Evolutionary conservation across 2,888 invertebrate genomes (phyloP).

Genomic region (Octodonta nipae): DNA sequence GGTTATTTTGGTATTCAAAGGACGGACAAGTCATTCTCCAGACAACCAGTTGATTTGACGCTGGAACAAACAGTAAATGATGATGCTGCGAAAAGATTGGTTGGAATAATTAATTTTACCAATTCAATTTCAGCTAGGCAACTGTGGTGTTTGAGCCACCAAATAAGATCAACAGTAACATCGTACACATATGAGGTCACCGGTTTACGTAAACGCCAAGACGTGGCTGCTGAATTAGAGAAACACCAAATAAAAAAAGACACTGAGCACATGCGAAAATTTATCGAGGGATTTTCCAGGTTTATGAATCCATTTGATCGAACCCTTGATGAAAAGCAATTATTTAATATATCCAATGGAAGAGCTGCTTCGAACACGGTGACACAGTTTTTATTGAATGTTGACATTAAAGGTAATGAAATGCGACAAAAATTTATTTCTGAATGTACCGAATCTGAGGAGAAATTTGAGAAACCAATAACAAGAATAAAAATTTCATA

Average conservation of each 20-base stretch:
- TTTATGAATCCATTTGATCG: slow-evolving; percentile 11
- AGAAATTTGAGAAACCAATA: slow-evolving; percentile 16
- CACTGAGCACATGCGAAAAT: slow-evolving; percentile 8
- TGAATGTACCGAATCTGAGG: slow-evolving; percentile 13
- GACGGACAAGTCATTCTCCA: slow-evolving; percentile 11
- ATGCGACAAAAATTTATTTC: slow-evolving; percentile 16
- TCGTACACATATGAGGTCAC: slow-evolving; percentile 7
- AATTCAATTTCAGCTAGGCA: slow-evolving; percentile 13
- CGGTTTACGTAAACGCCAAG: slow-evolving; percentile 7
- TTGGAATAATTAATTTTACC: slow-evolving; percentile 5
- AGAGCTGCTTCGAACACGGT: slow-evolving; percentile 13
- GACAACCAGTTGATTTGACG: slow-evolving; percentile 10
- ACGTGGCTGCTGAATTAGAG: slow-evolving; percentile 9
- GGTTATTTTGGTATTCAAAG: slow-evolving; percentile 13
- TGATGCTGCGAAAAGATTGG: slow-evolving; percentile 14
- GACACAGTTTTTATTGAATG: slow-evolving; percentile 15
- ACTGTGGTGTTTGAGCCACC: slow-evolving; percentile 11
- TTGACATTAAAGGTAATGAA: slow-evolving; percentile 14
- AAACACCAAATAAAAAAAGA: slow-evolving; percentile 8
- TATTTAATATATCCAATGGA: slow-evolving; percentile 19
- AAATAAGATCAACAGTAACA: slow-evolving; percentile 10
- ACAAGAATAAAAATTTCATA: slow-evolving; percentile 11
- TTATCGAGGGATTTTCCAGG: slow-evolving; percentile 8
- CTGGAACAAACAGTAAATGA: slow-evolving; percentile 23
- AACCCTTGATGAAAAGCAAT: slow-evolving; percentile 8